A percentile compares a stretch with the other conserved stretches of the same genome.
Conservation (phyloP, 2,797 vertebrate species). For the Smutsia gigantea region DNA sequence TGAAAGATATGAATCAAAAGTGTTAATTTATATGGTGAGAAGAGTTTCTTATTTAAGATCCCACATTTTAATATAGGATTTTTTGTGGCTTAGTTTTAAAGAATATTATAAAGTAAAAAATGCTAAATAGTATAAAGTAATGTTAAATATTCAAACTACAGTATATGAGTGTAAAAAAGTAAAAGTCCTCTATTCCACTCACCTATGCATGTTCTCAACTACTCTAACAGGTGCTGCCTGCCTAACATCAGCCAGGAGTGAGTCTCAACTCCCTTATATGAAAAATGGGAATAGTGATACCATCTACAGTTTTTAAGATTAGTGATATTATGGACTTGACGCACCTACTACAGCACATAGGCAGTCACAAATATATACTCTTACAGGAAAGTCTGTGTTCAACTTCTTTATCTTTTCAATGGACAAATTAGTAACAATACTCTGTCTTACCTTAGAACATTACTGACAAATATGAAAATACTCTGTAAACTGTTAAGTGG, state of each 20-base stretch:
- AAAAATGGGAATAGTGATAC: background rate
- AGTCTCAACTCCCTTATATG: background rate
- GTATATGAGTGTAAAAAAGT: background rate
- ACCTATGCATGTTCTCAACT: background rate
- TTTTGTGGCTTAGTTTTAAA: background rate
- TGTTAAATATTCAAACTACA: constrained; percentile 32
- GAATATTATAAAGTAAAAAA: constrained; percentile 17
- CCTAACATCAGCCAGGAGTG: background rate
- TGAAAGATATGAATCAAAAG: background rate
- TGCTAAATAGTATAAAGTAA: background rate
- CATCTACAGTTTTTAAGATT: background rate
- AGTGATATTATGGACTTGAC: background rate
- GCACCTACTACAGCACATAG: background rate
- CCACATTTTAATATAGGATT: background rate
- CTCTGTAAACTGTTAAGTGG: background rate
- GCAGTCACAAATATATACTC: background rate
- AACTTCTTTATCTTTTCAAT: constrained; percentile 14
- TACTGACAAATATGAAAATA: background rate
- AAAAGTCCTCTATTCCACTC: background rate
- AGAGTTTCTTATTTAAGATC: background rate
- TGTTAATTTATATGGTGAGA: background rate
- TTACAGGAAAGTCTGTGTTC: background rate
- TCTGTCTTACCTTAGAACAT: background rate
- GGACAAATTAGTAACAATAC: background rate
- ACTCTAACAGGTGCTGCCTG: background rate